These are phyloP conservation scores for Drosophila austrosaltans DNA, from an alignment of 2,888 invertebrate genomes.

Conservation along the genomic window DNA sequence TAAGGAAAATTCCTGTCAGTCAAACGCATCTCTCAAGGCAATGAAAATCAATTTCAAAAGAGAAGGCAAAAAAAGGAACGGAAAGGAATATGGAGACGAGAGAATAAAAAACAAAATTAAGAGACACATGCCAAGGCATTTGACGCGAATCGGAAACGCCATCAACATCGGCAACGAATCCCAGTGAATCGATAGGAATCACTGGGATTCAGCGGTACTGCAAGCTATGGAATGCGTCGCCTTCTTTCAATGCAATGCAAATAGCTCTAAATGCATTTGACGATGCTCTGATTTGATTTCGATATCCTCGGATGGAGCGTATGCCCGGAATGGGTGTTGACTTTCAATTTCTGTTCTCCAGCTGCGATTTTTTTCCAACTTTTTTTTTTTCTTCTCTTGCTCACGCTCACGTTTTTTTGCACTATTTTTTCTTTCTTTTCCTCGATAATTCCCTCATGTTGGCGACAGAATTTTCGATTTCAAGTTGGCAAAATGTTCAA, in stretches of 20 bases:
- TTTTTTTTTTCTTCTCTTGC: not conserved
- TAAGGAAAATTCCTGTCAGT: constrained; percentile 30
- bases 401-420: constrained; percentile 1
- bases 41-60: constrained; percentile 68
- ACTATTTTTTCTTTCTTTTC: not conserved
- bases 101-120: constrained; percentile 51
- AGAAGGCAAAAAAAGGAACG: constrained; percentile 11
- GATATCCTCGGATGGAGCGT: constrained; percentile 49
- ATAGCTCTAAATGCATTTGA: constrained; percentile 77
- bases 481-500: constrained; percentile 10
- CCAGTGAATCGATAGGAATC: constrained; percentile 39
- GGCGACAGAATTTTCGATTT: constrained; percentile 18
- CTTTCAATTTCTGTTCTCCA: constrained; percentile 72
- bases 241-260: constrained; percentile 62
- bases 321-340: constrained; percentile 57
- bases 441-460: constrained; percentile 8
- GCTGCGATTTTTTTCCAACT: constrained; percentile 16
- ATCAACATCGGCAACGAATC: constrained; percentile 18
- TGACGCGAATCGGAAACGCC: constrained; percentile 28
- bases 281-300: constrained; percentile 72
- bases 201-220: constrained; percentile 15
- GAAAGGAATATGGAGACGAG: constrained; percentile 22
- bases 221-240: constrained; percentile 49
- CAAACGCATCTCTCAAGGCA: constrained; percentile 59
- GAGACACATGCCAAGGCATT: constrained; percentile 70